phyloP scores from a whole-genome alignment of 2,113 vertebrate species.

The Apteryx mantelli region DNA sequence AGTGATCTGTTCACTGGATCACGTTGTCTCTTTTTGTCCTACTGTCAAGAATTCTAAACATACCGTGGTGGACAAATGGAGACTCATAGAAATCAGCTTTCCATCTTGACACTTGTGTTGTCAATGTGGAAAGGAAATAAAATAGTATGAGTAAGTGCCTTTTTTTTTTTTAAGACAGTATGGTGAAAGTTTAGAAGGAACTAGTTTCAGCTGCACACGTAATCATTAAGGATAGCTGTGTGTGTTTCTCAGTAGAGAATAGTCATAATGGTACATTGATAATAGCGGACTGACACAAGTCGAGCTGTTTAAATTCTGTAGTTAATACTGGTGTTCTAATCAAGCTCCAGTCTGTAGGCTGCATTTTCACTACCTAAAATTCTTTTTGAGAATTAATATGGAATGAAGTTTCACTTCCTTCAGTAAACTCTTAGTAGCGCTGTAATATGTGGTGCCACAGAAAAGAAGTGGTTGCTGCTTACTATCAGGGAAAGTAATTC shows the following conservation, averaged over 20 bases:
- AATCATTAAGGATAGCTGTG: background rate
- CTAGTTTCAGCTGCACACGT: background rate
- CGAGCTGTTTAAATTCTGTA: background rate
- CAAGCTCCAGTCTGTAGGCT: background rate
- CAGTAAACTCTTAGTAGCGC: background rate
- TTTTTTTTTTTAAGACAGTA: background rate
- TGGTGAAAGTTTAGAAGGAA: background rate
- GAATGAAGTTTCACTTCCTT: background rate
- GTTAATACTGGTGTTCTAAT: background rate
- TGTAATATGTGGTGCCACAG: background rate
- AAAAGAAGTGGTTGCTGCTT: background rate
- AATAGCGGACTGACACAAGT: background rate
- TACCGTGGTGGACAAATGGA: background rate
- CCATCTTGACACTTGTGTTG: background rate
- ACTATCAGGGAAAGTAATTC: background rate
- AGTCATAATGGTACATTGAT: background rate
- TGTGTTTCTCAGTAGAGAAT: background rate
- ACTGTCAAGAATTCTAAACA: background rate
- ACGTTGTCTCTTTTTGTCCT: background rate
- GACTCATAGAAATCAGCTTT: background rate
- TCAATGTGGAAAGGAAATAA: too few relatives aligned
- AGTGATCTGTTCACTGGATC: background rate
- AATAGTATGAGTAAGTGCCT: background rate
- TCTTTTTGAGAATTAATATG: background rate
- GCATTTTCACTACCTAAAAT: background rate